phyloP scores from a whole-genome alignment of 2,888 invertebrate genomes.

The Euspilapteryx auroguttella region DNA sequence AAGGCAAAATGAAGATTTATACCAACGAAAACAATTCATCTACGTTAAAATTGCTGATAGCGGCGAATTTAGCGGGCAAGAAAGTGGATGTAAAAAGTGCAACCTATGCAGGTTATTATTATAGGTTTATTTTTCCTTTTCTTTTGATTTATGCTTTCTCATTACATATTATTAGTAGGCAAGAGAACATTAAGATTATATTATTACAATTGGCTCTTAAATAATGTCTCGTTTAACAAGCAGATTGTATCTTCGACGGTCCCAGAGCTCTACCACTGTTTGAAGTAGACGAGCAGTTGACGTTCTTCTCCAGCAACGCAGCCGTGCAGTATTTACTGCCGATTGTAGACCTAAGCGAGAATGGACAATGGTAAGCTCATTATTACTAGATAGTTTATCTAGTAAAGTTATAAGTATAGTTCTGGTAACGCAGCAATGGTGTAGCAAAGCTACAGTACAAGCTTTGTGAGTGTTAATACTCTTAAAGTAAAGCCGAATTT shows the following conservation, averaged over 20 bases:
- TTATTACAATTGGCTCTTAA: no score
- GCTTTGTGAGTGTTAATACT: no score
- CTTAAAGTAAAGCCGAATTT: no score
- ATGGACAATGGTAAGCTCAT: conserved; percentile 30
- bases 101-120: conserved; percentile 66
- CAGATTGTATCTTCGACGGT: conserved; percentile 44
- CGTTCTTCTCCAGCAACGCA: conserved; percentile 73
- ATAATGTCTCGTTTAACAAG: no score
- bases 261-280: conserved; percentile 68
- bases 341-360: conserved; percentile 25
- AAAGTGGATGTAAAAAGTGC: conserved; percentile 60
- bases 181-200: no score
- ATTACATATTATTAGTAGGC: no score
- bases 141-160: no score
- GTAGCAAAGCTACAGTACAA: no score
- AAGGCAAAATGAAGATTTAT: conserved; percentile 73
- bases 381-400: no score
- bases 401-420: no score
- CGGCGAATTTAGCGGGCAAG: conserved; percentile 66
- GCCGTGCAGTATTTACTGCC: conserved; percentile 68
- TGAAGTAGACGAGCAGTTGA: conserved; percentile 61
- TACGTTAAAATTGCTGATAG: conserved; percentile 72
- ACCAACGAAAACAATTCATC: conserved; percentile 79
- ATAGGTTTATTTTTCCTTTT: no score
- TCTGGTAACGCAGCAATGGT: no score